Base-by-base conservation (phyloP, 1,140 invertebrate genomes). In the Oryctes rhinoceros region DNA sequence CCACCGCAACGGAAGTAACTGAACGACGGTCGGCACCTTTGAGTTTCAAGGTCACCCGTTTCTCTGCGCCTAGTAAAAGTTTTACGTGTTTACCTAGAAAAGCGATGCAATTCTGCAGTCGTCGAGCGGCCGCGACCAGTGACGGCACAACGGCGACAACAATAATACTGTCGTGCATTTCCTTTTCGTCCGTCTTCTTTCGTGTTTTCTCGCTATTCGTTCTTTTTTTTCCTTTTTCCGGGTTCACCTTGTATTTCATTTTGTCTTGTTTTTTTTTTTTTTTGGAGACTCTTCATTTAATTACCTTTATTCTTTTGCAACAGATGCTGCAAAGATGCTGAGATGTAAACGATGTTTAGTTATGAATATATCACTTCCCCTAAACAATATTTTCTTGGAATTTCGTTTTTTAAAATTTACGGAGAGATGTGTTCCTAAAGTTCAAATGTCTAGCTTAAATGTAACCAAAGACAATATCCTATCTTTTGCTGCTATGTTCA, bases 71-170 rank as follows among this genome's bases (percentile, higher is more conserved):
- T 71, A 71, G 65, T 71, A 71, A 71, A 71, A 24, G 24, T 35
- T 71, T 71, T 71, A 71, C 65, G 65, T 71, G 65, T 37, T 71
- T 71, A 71, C 65, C 24, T 71, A 71, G 65, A 71, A 71, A 71
- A 30, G 7, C 24, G 65, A 67, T 67, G 65, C 65, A 71, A 71
- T 71, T 71, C 65, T 71, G 65, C 65, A 71, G 65, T 71, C 24
- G 65, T 37, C 24, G 53, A 18, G 53, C n/a, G n/a, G 5, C n/a
- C 53, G 18, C 53, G 53, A 59, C 13, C 7, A 59, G 0, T 15
- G 18, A 59, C 15, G 18, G 18, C 18, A 59, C 53, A 59, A 6
- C 53, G 3, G n/a, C 53, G n/a, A 59, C 53, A 59, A 59, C 53
- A 59, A 59, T 59, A 59, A 59, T 18, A 6, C 0, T n/a, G 53